A percentile compares a stretch with the other conserved stretches of the same genome.
These are phyloP conservation scores for Himalopsyche kuldschensis DNA, from an alignment of 2,888 invertebrate genomes.

Conservation along the genomic window DNA sequence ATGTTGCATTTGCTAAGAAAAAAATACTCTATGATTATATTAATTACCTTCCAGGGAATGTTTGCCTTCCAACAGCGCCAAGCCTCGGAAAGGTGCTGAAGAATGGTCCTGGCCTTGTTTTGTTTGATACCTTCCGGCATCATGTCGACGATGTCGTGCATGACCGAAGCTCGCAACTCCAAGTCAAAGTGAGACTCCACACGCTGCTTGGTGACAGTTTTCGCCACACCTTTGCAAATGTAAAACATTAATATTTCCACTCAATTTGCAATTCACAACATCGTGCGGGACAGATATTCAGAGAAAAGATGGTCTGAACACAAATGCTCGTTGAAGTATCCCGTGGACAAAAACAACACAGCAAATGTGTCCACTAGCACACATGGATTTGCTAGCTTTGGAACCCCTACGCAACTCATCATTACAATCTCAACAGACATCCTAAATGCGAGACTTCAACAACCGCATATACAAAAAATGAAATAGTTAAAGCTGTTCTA, in stretches of 20 bases:
- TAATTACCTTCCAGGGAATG: constrained; percentile 95
- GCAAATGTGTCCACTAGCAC: not conserved
- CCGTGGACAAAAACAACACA: not conserved
- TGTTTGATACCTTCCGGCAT: constrained; percentile 99
- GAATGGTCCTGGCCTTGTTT: constrained; percentile 97
- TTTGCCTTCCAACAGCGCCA: constrained; percentile 99
- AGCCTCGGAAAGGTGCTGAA: constrained; percentile 98
- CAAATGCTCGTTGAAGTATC: not conserved
- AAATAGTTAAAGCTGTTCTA: no score
- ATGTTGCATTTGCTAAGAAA: no score
- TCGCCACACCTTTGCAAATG: constrained; percentile 76
- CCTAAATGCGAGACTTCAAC: no score
- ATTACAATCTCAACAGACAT: constrained; percentile 33
- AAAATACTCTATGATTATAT: no score
- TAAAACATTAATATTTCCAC: not conserved
- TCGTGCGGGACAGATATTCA: not conserved
- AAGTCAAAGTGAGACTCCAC: constrained; percentile 99
- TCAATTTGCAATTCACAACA: not conserved
- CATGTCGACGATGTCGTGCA: constrained; percentile 99
- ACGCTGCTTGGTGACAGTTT: constrained; percentile 99
- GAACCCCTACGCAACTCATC: constrained; percentile 60
- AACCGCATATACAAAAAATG: no score
- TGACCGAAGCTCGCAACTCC: constrained; percentile 94
- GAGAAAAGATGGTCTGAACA: not conserved
- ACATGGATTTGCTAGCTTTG: constrained; percentile 49